Conservation (phyloP, 2,113 vertebrate species). For the Ammospiza nelsoni region DNA sequence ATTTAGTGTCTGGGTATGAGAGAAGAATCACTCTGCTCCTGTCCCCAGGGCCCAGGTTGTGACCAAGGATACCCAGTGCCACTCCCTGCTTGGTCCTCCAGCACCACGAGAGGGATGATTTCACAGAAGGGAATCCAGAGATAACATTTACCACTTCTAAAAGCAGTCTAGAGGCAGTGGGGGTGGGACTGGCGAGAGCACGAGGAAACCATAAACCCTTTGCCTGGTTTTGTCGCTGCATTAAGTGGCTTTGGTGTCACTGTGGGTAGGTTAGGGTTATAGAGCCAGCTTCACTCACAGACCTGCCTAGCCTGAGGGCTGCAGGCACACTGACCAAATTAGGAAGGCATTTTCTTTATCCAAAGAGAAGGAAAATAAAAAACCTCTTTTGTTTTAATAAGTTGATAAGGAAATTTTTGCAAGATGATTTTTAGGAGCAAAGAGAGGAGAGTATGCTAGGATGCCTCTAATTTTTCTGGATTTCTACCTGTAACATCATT, state of each 20-base stretch:
- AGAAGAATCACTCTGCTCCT: not conserved
- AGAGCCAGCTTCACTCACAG: not conserved
- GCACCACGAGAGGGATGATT: not conserved
- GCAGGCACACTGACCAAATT: accelerated
- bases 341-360: not conserved
- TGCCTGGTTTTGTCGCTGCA: not conserved
- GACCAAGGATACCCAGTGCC: not conserved
- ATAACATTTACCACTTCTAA: not conserved
- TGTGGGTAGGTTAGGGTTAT: not conserved
- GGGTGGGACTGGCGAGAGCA: not conserved
- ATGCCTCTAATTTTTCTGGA: not conserved
- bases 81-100: not conserved
- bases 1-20: not conserved
- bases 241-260: no score
- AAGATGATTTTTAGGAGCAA: not conserved
- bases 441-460: not conserved
- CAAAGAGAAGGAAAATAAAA: not conserved
- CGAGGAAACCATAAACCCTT: not conserved
- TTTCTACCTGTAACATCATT: not conserved
- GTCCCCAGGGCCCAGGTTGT: not conserved
- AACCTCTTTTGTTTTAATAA: not conserved
- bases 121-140: not conserved
- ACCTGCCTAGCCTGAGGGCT: not conserved
- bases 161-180: not conserved
- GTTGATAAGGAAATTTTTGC: not conserved